Evolutionary conservation across 2,113 vertebrate species (phyloP).

Genomic region (Nansenia antarctica): DNA sequence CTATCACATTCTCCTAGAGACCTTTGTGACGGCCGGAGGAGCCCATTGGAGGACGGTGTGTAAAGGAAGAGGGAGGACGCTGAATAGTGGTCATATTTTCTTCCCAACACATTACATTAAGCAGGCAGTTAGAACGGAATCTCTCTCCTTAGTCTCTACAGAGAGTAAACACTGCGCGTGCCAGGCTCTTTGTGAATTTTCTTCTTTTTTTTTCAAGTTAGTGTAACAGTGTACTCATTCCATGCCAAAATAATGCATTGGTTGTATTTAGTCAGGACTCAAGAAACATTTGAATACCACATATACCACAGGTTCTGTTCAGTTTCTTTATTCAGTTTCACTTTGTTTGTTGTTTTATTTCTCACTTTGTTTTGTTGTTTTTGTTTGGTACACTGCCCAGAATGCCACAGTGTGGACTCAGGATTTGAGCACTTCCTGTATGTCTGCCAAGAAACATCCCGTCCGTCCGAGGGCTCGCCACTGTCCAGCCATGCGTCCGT

Average conservation of each 20-base stretch:
- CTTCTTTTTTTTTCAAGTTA: no score
- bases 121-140: background rate
- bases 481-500: conserved; percentile 8
- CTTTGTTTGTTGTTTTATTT: conserved; percentile 4
- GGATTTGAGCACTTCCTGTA: background rate
- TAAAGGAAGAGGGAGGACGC: background rate
- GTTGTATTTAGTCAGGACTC: no score
- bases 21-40: background rate
- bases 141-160: background rate
- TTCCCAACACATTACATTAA: background rate
- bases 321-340: background rate
- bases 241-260: no score
- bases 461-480: conserved; percentile 13
- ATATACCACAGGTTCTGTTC: background rate
- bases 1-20: conserved; percentile 32
- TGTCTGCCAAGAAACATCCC: conserved; percentile 34
- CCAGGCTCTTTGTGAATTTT: no score
- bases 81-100: no score
- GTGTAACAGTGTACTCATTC: no score
- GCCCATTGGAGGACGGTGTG: background rate
- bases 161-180: background rate
- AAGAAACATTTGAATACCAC: no score
- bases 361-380: background rate
- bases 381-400: conserved; percentile 1
- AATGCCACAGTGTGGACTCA: conserved; percentile 19